phyloP scores from a whole-genome alignment of 2,797 vertebrate genomes.

The Schizopygopsis pylzovi region DNA sequence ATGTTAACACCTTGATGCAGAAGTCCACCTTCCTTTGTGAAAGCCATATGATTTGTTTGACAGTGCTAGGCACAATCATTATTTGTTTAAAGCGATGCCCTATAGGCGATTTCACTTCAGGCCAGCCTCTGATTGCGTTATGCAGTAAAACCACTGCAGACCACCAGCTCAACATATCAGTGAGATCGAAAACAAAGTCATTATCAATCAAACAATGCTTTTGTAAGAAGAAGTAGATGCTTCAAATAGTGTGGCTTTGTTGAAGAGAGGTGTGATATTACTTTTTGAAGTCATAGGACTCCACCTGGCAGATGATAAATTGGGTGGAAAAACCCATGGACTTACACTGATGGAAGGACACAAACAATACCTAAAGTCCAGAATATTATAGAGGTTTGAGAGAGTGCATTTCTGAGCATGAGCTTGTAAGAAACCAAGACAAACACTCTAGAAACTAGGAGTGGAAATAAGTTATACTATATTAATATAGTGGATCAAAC shows the following conservation, averaged over 20 bases:
- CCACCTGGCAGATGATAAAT: slow-evolving; percentile 17
- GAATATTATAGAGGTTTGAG: not conserved
- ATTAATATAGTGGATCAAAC: not conserved
- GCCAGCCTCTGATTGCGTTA: slow-evolving; percentile 36
- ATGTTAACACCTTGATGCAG: slow-evolving; percentile 21
- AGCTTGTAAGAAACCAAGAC: not conserved
- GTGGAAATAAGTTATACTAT: not conserved
- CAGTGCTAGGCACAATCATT: slow-evolving; percentile 29
- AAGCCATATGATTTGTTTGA: not conserved
- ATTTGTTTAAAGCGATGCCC: slow-evolving; percentile 42
- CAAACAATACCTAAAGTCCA: not conserved
- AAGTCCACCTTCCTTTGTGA: not conserved
- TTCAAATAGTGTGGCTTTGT: not conserved
- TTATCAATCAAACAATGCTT: not conserved
- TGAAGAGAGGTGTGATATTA: slow-evolving; percentile 33
- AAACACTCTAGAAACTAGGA: not conserved
- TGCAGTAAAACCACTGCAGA: slow-evolving; percentile 30
- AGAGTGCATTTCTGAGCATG: not conserved
- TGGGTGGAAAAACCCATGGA: not conserved
- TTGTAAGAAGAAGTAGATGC: slow-evolving; percentile 2
- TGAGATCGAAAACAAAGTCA: slow-evolving; percentile 18
- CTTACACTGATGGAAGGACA: not conserved
- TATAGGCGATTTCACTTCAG: slow-evolving; percentile 29
- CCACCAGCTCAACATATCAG: slow-evolving; percentile 24
- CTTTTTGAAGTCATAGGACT: slow-evolving; percentile 20